Evolutionary conservation across 2,113 vertebrate species (phyloP).

Genomic region (Hydrochoerus hydrochaeris): DNA sequence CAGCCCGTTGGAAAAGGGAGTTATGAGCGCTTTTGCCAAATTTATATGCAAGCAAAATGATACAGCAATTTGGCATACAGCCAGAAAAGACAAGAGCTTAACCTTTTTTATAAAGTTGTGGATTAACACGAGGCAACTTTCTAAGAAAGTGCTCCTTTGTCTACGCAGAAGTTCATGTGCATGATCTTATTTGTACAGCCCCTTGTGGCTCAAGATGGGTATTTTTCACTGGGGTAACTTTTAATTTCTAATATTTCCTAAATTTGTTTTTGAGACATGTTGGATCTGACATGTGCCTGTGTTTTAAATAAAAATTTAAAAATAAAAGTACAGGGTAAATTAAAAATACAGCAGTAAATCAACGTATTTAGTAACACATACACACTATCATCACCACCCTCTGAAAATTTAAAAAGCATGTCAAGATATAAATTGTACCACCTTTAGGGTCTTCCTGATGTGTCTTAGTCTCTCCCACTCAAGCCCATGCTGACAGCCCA

Average conservation of each 20-base stretch:
- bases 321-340: neutral
- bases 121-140: neutral
- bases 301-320: constrained; percentile 21
- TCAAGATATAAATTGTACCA: neutral
- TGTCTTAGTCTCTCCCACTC: neutral
- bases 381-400: neutral
- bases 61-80: neutral
- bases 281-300: neutral
- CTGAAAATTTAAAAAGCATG: neutral
- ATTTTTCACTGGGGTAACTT: neutral
- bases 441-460: neutral
- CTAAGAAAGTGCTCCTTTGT: constrained; percentile 13
- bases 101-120: neutral
- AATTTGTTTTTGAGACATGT: neutral
- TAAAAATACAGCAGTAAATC: neutral
- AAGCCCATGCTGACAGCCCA: neutral
- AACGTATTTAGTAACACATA: neutral
- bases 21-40: neutral
- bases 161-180: neutral
- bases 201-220: neutral
- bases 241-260: constrained; percentile 32
- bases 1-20: neutral
- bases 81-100: neutral
- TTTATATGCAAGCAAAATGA: constrained; percentile 27
- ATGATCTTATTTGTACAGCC: neutral